Conservation (phyloP, 1,140 invertebrate genomes). For the Antheraea pernyi region DNA sequence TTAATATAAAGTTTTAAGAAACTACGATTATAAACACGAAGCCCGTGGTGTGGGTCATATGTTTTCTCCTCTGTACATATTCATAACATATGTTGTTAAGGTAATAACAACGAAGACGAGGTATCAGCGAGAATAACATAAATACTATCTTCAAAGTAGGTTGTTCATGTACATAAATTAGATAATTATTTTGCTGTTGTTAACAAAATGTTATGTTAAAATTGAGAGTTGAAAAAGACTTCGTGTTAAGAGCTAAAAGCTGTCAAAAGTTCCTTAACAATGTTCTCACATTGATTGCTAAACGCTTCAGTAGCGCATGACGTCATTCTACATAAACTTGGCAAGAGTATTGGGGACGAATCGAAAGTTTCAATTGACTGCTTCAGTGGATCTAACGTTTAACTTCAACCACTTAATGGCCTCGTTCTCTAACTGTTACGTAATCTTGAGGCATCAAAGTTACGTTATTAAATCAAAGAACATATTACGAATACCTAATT, state of each 20-base stretch:
- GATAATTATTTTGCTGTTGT: no score
- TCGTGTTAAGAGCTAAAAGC: neutral
- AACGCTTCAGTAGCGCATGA: neutral
- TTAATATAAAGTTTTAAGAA: no score
- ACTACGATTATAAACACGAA: no score
- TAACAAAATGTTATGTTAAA: neutral
- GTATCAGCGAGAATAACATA: no score
- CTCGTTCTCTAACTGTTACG: neutral
- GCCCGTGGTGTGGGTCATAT: no score
- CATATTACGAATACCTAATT: neutral
- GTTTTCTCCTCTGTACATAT: no score
- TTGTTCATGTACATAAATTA: no score
- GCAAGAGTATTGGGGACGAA: neutral
- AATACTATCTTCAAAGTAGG: no score
- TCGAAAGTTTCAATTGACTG: neutral
- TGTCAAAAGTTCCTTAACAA: neutral
- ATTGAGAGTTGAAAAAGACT: neutral
- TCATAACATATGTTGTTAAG: no score
- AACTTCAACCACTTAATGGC: neutral
- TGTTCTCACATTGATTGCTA: conserved; percentile 1
- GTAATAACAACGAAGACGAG: no score
- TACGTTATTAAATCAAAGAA: neutral
- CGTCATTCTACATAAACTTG: neutral
- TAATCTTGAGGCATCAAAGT: neutral
- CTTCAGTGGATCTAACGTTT: neutral